These are phyloP conservation scores for Phasia obesa DNA, from an alignment of 2,888 invertebrate species.

Conservation along the genomic window DNA sequence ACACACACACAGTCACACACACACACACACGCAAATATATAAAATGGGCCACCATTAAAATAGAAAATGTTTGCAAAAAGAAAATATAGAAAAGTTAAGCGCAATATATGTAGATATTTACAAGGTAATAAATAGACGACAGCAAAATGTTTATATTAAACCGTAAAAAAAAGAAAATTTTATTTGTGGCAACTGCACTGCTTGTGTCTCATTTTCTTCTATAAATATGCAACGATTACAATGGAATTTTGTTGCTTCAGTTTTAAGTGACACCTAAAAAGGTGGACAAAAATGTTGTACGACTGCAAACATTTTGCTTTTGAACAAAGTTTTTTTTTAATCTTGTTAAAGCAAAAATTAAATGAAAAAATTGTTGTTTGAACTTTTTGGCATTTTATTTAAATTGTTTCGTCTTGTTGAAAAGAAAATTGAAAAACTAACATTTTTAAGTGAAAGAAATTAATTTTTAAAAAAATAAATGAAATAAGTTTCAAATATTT, in stretches of 20 bases:
- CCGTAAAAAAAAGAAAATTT: slow-evolving; percentile 4
- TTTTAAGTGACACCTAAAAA: slow-evolving; percentile 50
- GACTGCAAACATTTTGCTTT: slow-evolving; percentile 17
- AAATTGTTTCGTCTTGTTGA: too few relatives aligned
- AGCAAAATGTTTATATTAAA: slow-evolving; percentile 46
- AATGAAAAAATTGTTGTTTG: slow-evolving; percentile 51
- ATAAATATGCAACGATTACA: slow-evolving; percentile 46
- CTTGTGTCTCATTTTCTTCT: slow-evolving; percentile 34
- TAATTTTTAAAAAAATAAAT: too few relatives aligned
- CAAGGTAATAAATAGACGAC: slow-evolving; percentile 60
- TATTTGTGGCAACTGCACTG: slow-evolving; percentile 45
- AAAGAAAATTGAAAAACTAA: too few relatives aligned
- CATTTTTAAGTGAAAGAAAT: too few relatives aligned
- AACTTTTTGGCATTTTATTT: slow-evolving; percentile 11
- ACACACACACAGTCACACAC: slow-evolving; percentile 1
- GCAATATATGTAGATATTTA: slow-evolving; percentile 50
- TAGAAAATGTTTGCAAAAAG: slow-evolving; percentile 19
- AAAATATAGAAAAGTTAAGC: slow-evolving; percentile 36
- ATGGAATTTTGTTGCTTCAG: slow-evolving; percentile 1
- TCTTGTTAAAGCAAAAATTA: slow-evolving; percentile 49
- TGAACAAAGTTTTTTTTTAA: slow-evolving; percentile 43
- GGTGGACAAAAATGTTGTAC: slow-evolving; percentile 43
- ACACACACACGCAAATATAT: background rate
- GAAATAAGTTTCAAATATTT: too few relatives aligned
- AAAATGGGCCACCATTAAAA: slow-evolving; percentile 56